Conservation (phyloP, 1,140 invertebrate species). For the Dreissena polymorpha region DNA sequence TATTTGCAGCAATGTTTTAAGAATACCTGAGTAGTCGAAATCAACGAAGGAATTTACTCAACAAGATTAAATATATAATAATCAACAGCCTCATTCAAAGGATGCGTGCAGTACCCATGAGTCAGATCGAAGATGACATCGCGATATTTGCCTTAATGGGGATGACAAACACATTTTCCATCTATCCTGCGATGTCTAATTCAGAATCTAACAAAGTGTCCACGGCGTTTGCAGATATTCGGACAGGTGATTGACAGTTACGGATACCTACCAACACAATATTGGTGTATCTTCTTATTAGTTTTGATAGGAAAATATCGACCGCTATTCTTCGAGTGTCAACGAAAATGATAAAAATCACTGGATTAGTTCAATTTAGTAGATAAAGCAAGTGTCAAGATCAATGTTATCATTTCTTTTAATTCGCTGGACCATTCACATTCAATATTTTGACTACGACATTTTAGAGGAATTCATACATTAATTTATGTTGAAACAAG, state of each 20-base stretch:
- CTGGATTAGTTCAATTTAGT: constrained; percentile 42
- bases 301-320: constrained; percentile 27
- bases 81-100: no score
- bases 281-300: constrained; percentile 35
- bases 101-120: no score
- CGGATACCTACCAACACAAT: constrained; percentile 23
- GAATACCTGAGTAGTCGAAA: no score
- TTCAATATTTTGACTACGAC: neutral
- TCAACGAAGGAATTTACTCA: no score
- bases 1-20: no score
- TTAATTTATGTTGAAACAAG: neutral
- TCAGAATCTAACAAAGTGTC: neutral
- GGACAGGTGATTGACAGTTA: constrained; percentile 26
- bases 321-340: constrained; percentile 38
- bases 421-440: constrained; percentile 14
- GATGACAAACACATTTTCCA: no score
- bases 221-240: neutral
- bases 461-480: neutral
- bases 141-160: no score
- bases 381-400: constrained; percentile 44
- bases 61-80: no score
- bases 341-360: constrained; percentile 25
- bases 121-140: no score
- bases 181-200: no score
- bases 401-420: constrained; percentile 47